Base-by-base conservation (phyloP, 2,797 vertebrate species). In the Tragelaphus oryx region DNA sequence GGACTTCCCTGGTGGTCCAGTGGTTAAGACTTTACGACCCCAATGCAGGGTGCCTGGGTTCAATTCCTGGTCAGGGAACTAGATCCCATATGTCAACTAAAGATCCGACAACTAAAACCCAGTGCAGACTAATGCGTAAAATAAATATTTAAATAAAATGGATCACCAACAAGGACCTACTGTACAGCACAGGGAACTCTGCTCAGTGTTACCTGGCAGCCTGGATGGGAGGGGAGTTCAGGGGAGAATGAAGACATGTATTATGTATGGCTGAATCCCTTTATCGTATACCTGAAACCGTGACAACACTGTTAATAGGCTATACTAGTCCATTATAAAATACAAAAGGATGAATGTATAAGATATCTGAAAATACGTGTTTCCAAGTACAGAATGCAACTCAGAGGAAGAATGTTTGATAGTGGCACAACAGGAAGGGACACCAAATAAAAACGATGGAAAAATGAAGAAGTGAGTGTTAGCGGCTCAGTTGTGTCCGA, bases 341-440 rank as follows among this genome's bases (percentile, higher is more conserved):
- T 22, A 12, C 33, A 37, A 68, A 68, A 62, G 18, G 71, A 86
- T 28, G 46, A 62, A 62, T 48, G 18, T 26, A 2, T 9, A 41
- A 83, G 57, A 20, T 50, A 76, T 24, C 8, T 57, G 17, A 78
- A 87, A 74, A 41, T 5, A 37, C 0, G 9, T 74, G 83, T 68
- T 54, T 30, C 24, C 44, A 57, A 46, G 59, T 28, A 68, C 13
- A 52, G 6, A 54, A 30, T 50, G 28, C 88, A 92, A 79, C 4
- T 17, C 30, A 87, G 52, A 52, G 26, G 24, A 24, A 84, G 4
- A 87, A 48, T 62, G 37, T 68, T 83, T 20, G 17, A 62, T 82
- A 74, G 26, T 82, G 62, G 52, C 26, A 82, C 92, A 87, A 87
- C 44, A 79, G 60, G 13, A 33, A 59, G 88, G 33, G 54, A 52